Evolutionary conservation across 2,113 vertebrate species (phyloP).

Genomic region (Tiliqua scincoides): DNA sequence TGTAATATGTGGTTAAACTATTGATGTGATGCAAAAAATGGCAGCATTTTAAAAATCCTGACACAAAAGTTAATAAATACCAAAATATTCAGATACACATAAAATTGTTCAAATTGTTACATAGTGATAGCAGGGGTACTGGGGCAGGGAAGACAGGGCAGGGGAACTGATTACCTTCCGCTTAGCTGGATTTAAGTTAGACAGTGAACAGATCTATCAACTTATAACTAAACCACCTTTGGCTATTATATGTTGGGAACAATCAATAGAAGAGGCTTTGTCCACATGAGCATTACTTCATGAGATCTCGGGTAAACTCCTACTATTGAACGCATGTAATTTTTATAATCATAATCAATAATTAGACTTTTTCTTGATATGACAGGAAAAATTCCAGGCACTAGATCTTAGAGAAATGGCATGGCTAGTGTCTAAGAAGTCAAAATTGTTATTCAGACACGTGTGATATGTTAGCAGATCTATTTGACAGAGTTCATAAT

Average conservation of each 20-base stretch:
- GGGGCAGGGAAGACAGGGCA: too few relatives aligned
- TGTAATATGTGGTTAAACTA: too few relatives aligned
- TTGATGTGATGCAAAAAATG: too few relatives aligned
- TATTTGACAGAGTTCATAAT: not conserved
- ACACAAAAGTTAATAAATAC: too few relatives aligned
- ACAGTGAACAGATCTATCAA: not conserved
- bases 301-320: not conserved
- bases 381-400: not conserved
- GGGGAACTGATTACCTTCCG: not conserved
- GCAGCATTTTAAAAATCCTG: too few relatives aligned
- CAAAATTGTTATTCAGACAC: too few relatives aligned
- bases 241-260: not conserved
- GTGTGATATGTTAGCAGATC: not conserved
- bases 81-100: too few relatives aligned
- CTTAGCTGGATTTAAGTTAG: not conserved
- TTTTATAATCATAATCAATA: not conserved
- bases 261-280: too few relatives aligned
- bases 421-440: too few relatives aligned
- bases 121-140: too few relatives aligned
- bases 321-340: not conserved
- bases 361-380: not conserved
- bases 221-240: not conserved
- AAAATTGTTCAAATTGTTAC: too few relatives aligned
- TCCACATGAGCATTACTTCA: not conserved
- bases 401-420: not conserved